Base-by-base conservation (phyloP, 1,140 invertebrate species). In the Chelonus insularis region DNA sequence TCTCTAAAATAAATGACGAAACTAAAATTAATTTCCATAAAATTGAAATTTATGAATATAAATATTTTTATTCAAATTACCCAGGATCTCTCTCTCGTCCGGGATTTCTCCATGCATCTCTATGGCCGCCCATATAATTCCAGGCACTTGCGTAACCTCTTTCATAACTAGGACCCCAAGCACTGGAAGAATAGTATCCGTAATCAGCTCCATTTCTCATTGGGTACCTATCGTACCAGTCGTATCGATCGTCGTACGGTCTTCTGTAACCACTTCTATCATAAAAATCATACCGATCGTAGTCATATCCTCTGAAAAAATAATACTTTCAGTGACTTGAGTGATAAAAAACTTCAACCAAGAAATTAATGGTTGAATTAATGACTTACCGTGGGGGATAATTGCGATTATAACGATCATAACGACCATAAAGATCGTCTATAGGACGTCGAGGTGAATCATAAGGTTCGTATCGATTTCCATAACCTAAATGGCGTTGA, bases 111-210 rank as follows among this genome's bases (percentile, higher is more conserved):
- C 59, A 61, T 16, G n/a, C 32, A n/a, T 61, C 51, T 25, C 59
- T 60, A 6, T 21, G 58, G 14, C 48, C 57, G 14, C 72, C 71
- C 6, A 64, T 63, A 63, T 79, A 79, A 54, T 78, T 78, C 74
- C 78, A 78, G 18, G 65, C 70, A 50, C 72, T 75, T 1, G 81
- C 79, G 56, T 82, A 81, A 18, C 76, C 75, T 34, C 72, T 66
- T 50, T 76, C 72, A 39, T 73, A 74, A 14, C 71, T 72, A 0
- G 72, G 69, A 45, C 70, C 65, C 64, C 70, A 73, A 47, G 62
- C 65, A 21, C 66, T 66, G 18, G 69, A 66, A 47, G 81, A 81
- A 63, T 84, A 85, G 67, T 85, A 86, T 5, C 84, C 84, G 1
- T 84, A 83, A 43, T 81, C 70, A 2, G 66, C 56, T 36, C 65